Evolutionary conservation across 2,797 vertebrate species (phyloP), one percentile per base, ranked within the genome.

Genomic region (Hoplostethus mediterraneus): DNA sequence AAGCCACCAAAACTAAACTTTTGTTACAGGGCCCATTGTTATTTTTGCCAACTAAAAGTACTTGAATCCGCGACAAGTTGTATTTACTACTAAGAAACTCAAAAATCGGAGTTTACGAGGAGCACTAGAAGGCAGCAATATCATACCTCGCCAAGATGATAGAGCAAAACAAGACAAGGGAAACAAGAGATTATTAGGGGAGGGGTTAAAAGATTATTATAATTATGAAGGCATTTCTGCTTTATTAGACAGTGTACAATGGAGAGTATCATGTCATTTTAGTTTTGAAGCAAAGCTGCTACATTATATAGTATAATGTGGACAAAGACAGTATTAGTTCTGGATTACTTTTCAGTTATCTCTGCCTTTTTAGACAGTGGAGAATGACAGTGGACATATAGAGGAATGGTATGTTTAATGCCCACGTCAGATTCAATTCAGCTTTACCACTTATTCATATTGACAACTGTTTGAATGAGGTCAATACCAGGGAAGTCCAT

Each of bases 401-500:
- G 11, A 72, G 14, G 7, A 65, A 28, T 6, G 21, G 33, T 8
- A 28, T 28, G 58, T 6, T 42, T 25, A 36, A 3, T 55, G 28
- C 7, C 17, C 33, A 2, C 25, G 11, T 49, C n/a, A 54, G 9
- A 61, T 57, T 40, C 16, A 31, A 51, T 17, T 11, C 5, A 56
- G 2, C 3, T 71, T 38, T 75, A 81, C 71, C 54, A 88, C 66
- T 14, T 44, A 74, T 92, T 93, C 21, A 90, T 57, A 13, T 60
- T 53, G 14, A 85, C 81, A 9, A 92, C 21, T 11, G 68, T 85
- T 63, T 90, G 84, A 57, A 93, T 87, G 64, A 93, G 90, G 53
- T 90, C 82, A 31, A 91, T 2, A 28, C 88, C 85, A 4, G 91
- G 92, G 73, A 87, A 91, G 67, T 93, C 90, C 89, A 87, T 92